Base-by-base conservation (phyloP, 1,140 invertebrate species). In the Magallana ariakensis region DNA sequence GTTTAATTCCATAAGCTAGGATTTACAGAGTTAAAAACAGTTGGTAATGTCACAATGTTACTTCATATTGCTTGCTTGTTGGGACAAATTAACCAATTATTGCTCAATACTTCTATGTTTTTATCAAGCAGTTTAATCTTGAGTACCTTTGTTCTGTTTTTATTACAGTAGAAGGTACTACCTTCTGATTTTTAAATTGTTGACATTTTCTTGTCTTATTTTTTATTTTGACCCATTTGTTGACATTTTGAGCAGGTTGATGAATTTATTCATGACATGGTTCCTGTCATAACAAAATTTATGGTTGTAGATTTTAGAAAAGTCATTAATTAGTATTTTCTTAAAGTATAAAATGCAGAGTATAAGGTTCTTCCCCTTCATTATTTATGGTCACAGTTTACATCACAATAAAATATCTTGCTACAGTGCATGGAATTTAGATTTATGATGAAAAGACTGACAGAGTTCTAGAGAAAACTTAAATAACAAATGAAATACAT, bases 191-290 rank as follows among this genome's bases (percentile, higher is more conserved):
- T 33, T 33, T 33, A 33, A 33, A 33, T 33, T 33, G 33, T 33
- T 33, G 33, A 33, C 33, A 33, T 1, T 33, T 33, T 33, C 33
- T 33, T 33, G 33, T 33, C 33, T 33, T 33, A n/a, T 33, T n/a
- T 33, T 33, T 33, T 33, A 33, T 33, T 33, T 33, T 33, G 33
- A 33, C 33, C 33, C 33, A 33, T 33, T 33, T 33, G 33, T 60
- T 22, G 22, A 22, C 66, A 70, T 8, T 70, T 70, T 8, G 10
- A 26, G 66, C 66, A 9, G 33, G 7, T 70, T 70, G 66, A 70
- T 70, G 66, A 70, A 70, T 70, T 70, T 70, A 70, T 70, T 19
- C 22, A 9, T 70, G 66, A 70, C 66, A 70, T 8, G 8, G 22
- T 62, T 3, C 58, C 16, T 62, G 16, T 19, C 19, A 62, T 7